phyloP scores from a whole-genome alignment of 2,888 invertebrate genomes.

The Hypselothyrea guttata region DNA sequence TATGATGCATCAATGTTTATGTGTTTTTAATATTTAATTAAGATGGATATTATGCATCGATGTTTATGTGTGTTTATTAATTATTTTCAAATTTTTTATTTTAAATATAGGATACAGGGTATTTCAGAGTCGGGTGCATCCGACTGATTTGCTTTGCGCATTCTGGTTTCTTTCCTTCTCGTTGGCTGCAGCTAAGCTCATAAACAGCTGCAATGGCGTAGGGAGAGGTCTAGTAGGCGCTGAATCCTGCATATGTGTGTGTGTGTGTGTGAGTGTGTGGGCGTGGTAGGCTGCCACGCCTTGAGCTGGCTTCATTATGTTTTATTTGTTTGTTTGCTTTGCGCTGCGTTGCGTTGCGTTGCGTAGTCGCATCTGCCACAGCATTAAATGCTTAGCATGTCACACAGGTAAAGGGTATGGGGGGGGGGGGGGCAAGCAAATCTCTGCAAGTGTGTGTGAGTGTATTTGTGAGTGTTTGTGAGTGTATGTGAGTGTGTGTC shows the following conservation, averaged over 20 bases:
- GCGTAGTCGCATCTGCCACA: conserved; percentile 26
- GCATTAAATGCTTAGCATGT: conserved; percentile 63
- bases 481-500: conserved; percentile 25
- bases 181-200: conserved; percentile 34
- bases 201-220: conserved; percentile 38
- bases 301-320: conserved; percentile 52
- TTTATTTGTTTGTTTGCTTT: conserved; percentile 62
- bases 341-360: conserved; percentile 32
- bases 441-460: conserved; percentile 1
- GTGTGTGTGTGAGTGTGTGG: conserved; percentile 11
- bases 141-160: too few species aligned
- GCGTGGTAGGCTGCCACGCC: conserved; percentile 16
- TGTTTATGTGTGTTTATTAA: too few species aligned
- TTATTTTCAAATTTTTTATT: too few species aligned
- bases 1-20: too few species aligned
- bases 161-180: too few species aligned
- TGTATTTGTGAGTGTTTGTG: conserved; percentile 22
- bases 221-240: conserved; percentile 18
- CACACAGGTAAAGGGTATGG: conserved; percentile 5
- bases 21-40: too few species aligned
- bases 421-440: neutral
- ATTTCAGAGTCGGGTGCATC: too few species aligned
- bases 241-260: conserved; percentile 21
- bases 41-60: too few species aligned
- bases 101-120: too few species aligned